Base-by-base conservation (phyloP, 1,140 invertebrate genomes). In the Trypoxylus dichotomus region DNA sequence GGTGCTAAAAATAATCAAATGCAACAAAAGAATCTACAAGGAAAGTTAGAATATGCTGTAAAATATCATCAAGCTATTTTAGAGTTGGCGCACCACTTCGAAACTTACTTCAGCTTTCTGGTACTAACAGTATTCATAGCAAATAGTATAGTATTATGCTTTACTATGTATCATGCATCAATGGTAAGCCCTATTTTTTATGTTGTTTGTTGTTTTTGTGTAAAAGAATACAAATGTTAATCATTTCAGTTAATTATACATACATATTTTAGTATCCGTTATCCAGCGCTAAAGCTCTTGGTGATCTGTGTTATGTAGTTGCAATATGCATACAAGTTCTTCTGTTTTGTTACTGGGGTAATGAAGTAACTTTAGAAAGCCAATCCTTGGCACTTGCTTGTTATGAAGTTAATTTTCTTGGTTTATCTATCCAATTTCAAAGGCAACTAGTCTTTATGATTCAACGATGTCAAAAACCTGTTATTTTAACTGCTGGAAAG, bases 401-500 rank as follows among this genome's bases (percentile, higher is more conserved):
- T 41, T 78, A 78, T 37, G 54, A 78, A 42, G n/a, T 63, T 15
- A 43, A 78, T 63, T 75, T 78, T 32, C 21, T 63, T 63, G 73
- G 32, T 13, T 19, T 73, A 7, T 25, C 74, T 47, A 8, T 63
- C 3, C 0, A 27, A 10, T 75, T 78, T 43, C 77, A 78, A 21
- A 74, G 74, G 41, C 32, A 25, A 0, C 15, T 78, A 27, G 11
- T 78, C n/a, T 19, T 78, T n/a, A 78, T 78, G 10, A 78, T 78
- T n/a, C 41, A 75, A 42, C 75, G 77, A 78, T 47, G 77, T 42
- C 72, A 75, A 63, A 32, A 19, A 21, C 73, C 77, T 1, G 74
- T 78, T 41, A 68, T 54, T 41, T 24, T 78, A 37, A 78, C 77
- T 6, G 77, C 77, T 25, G 77, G 72, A 75, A 78, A 78, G 19